phyloP scores from a whole-genome alignment of 2,797 vertebrate species.

The Eulemur coronatus region DNA sequence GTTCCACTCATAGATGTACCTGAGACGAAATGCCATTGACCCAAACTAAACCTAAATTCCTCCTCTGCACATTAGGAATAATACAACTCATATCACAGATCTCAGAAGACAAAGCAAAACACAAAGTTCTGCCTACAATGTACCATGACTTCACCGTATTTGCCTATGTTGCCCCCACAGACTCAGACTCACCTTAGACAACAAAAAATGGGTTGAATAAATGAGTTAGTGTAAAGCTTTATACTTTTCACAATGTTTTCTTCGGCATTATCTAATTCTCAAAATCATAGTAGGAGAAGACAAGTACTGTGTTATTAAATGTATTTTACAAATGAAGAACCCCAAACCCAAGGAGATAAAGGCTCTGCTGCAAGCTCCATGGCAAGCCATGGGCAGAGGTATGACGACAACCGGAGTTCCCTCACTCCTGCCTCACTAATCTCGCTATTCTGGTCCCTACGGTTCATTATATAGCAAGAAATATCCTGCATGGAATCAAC shows the following conservation, averaged over 20 bases:
- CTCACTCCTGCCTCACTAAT: neutral
- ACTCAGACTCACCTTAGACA: neutral
- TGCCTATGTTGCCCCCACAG: neutral
- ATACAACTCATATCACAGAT: neutral
- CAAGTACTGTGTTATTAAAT: neutral
- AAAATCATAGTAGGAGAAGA: neutral
- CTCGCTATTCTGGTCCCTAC: neutral
- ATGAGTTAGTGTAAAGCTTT: neutral
- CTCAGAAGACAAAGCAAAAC: neutral
- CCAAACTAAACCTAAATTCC: neutral
- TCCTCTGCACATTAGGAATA: neutral
- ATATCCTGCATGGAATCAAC: neutral
- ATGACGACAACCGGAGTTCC: neutral
- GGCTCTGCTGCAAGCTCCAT: neutral
- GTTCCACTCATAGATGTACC: neutral
- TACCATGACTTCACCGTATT: neutral
- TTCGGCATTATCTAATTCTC: constrained; percentile 12
- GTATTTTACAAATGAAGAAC: constrained; percentile 10
- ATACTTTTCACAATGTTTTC: neutral
- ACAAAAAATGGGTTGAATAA: neutral
- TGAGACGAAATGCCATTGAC: neutral
- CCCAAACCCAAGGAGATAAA: neutral
- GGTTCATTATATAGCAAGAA: neutral
- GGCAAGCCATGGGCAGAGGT: neutral
- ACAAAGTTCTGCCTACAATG: neutral